Evolutionary conservation across 2,888 invertebrate genomes (phyloP), one percentile per base, ranked within the genome.

Genomic region (Nephrotoma appendiculata): DNA sequence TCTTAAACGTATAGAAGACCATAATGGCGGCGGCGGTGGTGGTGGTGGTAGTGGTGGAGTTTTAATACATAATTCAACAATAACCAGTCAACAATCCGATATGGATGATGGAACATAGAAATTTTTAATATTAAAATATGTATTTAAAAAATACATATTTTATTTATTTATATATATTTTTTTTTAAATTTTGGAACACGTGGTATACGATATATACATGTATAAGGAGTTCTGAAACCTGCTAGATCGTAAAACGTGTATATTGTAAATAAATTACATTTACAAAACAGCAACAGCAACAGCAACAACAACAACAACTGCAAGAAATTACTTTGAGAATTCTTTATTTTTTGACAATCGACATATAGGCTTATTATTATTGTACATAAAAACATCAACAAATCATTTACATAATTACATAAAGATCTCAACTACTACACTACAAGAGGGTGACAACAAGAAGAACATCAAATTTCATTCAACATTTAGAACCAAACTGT

Each of bases 341-440:
- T 48, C 44, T 45, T 86, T 86, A 42, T 90, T 91, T 90, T 90
- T 91, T 91, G 92, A 92, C 92, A 92, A 92, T 92, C 92, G 92
- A 92, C 92, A 91, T 91, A 91, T 91, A 91, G 91, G 91, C 91
- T 91, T 91, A 90, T 91, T 91, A 90, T 91, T 90, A 91, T 52
- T 86, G n/a, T 85, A 45, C 45, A 87, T 48, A 91, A 90, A 91
- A 44, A 86, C 83, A 86, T 11, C 42, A 44, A 87, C 83, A 86
- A 87, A 88, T 44, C 57, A 86, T 15, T 84, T 43, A 71, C 31
- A 83, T 42, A 86, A 71, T 52, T 86, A 85, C 86, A 86, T 87
- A 83, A 86, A 86, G 83, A 86, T 57, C 86, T 86, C 9, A 71
- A 71, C 31, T 86, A 45, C 19, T 86, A 86, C 45, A 84, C 31